Evolutionary conservation across 2,113 vertebrate species (phyloP), one percentile per base, ranked within the genome.

Genomic region (Lophura nycthemera): DNA sequence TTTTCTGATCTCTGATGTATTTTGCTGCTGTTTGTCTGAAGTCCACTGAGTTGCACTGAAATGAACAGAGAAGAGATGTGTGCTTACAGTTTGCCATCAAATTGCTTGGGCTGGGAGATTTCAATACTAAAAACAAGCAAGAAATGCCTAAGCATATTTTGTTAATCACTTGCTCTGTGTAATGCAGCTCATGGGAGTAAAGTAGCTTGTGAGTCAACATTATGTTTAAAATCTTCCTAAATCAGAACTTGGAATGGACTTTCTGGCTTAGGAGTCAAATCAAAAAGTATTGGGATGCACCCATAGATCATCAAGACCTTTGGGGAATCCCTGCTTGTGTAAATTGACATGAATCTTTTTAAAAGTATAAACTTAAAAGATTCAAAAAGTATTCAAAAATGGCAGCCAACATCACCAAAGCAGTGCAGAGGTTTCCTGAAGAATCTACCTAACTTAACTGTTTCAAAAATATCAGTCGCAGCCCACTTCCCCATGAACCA

Each of bases 111-210:
- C 65, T 40, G 20, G 48, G 71, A 87, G 29, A 77, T 93, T 89
- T 80, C 40, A 67, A 27, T 34, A 82, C 8, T 36, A 63, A 66
- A 76, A 89, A 59, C 22, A 84, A 78, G 72, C 71, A 60, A 20
- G 47, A 89, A 83, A 70, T 87, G 19, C 8, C 29, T 32, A 64
- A 83, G 27, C 59, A 85, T 42, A 50, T 89, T 89, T 59, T 89
- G 93, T 77, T 64, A 79, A 92, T 91, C 64, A 83, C 38, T 85
- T 92, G 45, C 63, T 91, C 56, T 93, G 64, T 83, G 30, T 82
- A 86, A 90, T 83, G 50, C 29, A 76, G 48, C 40, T 92, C 6
- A 3, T n/a, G 25, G 24, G n/a, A 17, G 5, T 2, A 3, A 85
- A 74, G 30, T 48, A 34, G 79, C 61, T 65, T n/a, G 40, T 64